Percentiles rank a stretch among this genome's conserved stretches.
Evolutionary conservation across 1,140 invertebrate species (phyloP).

Genomic region (Rhopalosiphum maidis): DNA sequence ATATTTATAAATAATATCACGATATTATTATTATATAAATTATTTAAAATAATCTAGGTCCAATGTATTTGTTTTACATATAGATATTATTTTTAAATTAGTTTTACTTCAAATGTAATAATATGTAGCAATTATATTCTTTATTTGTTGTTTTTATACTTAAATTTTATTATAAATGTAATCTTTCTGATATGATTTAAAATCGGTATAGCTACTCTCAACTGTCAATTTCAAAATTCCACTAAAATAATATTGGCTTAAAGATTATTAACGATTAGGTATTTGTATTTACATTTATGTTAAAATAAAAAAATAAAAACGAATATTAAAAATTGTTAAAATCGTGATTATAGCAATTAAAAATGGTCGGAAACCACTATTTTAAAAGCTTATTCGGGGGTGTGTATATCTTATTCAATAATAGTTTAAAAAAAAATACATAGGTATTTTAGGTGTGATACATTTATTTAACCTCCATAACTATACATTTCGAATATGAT

Average conservation of each 20-base stretch:
- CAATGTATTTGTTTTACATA: background rate
- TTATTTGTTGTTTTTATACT: background rate
- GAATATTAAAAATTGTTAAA: too few species aligned
- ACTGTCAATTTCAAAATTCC: too few species aligned
- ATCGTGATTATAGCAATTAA: too few species aligned
- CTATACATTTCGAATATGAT: background rate
- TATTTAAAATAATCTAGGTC: background rate
- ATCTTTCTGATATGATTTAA: background rate
- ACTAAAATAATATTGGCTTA: too few species aligned
- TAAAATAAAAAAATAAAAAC: too few species aligned
- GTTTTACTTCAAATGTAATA: background rate
- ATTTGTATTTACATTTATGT: too few species aligned
- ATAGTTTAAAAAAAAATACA: background rate
- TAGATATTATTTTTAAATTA: background rate
- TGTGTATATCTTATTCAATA: background rate
- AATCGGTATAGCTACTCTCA: background rate
- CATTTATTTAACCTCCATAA: background rate
- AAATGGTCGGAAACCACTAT: too few species aligned
- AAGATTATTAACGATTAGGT: too few species aligned
- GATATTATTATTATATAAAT: too few species aligned
- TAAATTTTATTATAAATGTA: background rate
- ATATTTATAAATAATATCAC: background rate
- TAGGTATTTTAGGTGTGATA: background rate
- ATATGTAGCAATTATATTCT: background rate
- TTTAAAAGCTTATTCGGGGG: too few species aligned